Base-by-base conservation (phyloP, 2,888 invertebrate species). In the Carpatolechia fugitivella region DNA sequence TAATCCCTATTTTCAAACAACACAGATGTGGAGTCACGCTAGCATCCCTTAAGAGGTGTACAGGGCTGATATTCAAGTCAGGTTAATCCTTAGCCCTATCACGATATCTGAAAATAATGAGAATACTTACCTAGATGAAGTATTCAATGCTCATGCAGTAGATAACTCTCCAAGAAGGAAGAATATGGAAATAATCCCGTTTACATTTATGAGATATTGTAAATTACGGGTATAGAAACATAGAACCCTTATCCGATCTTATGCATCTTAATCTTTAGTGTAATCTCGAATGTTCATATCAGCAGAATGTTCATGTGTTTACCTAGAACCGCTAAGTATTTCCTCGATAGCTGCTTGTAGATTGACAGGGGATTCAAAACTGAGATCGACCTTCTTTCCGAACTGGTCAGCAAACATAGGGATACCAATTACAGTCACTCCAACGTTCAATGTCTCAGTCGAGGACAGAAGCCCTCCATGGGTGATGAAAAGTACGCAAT, bases 351-450 rank as follows among this genome's bases (percentile, higher is more conserved):
- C 76, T 8, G 33, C 18, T 56, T 66, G 70, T 41, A 85, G 60
- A 13, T 76, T 65, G 3, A 66, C 56, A 0, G 72, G 65, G 7
- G 79, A 51, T 11, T 72, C 58, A 11, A 72, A 65, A 11, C 66
- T 58, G 3, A 82, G 53, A 1, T 67, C 56, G 0, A 81, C 76
- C 54, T 65, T 70, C 6, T 67, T 60, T 0, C 71, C 82, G 14
- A 71, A 77, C 62, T 86, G 85, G 41, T 86, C 85, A 1, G 63
- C 74, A 33, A 67, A 70, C 1, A 77, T 60, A 0, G 82, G 82
- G 1, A 82, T 64, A 0, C 77, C 82, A 18, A 81, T 75, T 0
- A 68, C 63, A 2, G 82, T 80, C 1, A 78, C 70, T 30, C 75
- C 80, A 16, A 76, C 80, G 57, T 82, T 75, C 0, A 80, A 57